Base-by-base conservation (phyloP, 1,140 invertebrate genomes). In the Drosophila punjabiensis region DNA sequence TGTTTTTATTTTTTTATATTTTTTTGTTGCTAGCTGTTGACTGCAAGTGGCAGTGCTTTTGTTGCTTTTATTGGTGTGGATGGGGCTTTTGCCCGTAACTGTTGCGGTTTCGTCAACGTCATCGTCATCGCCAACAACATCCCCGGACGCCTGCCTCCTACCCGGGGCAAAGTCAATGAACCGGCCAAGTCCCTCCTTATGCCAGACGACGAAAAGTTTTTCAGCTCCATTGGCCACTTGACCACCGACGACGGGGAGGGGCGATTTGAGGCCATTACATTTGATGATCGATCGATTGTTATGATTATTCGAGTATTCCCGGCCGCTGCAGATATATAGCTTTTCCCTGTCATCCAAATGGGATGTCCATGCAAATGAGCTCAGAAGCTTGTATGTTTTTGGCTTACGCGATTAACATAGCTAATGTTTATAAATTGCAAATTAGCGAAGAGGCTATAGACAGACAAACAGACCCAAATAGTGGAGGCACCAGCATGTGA, bases 61-160 rank as follows among this genome's bases (percentile, higher is more conserved):
- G 47, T 52, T 67, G 68, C 61, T 70, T 30, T 39, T 76, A 62
- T 63, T 68, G 35, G 37, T 53, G 63, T 73, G 79, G 56, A 67
- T 70, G 62, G 53, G 47, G 55, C 60, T 32, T 73, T 47, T 68
- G 59, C 50, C 50, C 56, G 62, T 69, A 83, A 81, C 84, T 87
- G 83, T 88, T 87, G 84, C 84, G 78, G 70, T 88, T 77, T 59
- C 43, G 53, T 78, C 62, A 55, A 35, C 70, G 60, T 55, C 71
- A 61, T 52, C 66, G 35, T 30, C 55, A 66, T 58, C 35, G n/a
- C 28, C 63, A 62, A 47, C 14, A 55, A 55, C 74, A 58, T 61
- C 62, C 39, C 64, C 56, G 50, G 41, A 28, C 30, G 32, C 62
- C 20, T 39, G 16, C 24, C 20, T 39, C 13, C 24, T 50, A 62